Evolutionary conservation across 1,140 invertebrate genomes (phyloP).

Genomic region (Acromyrmex echinatior): DNA sequence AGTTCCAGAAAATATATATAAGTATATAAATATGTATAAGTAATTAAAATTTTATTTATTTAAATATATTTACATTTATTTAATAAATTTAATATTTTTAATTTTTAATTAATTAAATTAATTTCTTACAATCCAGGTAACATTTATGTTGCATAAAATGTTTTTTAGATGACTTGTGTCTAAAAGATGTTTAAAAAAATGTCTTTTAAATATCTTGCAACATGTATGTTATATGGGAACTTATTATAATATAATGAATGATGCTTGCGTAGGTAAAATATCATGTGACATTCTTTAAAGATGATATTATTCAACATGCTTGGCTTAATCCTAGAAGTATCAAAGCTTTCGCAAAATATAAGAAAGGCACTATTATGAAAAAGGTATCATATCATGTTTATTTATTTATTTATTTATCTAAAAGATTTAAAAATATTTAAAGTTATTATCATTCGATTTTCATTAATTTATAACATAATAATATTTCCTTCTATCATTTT

Average conservation of each 20-base stretch:
- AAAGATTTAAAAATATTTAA: too few species aligned
- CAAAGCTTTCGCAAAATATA: conserved; percentile 82
- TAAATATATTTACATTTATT: not conserved
- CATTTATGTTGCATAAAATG: too few species aligned
- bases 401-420: too few species aligned
- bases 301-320: conserved; percentile 83
- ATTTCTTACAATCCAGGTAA: not conserved
- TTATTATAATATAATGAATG: not conserved
- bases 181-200: too few species aligned
- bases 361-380: conserved; percentile 74
- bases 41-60: not conserved
- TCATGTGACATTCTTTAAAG: conserved; percentile 89
- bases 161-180: too few species aligned
- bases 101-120: not conserved
- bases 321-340: conserved; percentile 86
- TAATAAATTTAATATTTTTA: not conserved
- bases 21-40: not conserved
- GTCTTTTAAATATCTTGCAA: too few species aligned
- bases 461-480: too few species aligned
- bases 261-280: conserved; percentile 87
- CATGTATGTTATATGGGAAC: too few species aligned
- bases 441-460: too few species aligned
- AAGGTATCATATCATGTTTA: conserved; percentile 41
- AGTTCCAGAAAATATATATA: conserved; percentile 60
- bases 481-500: not conserved